These are phyloP conservation scores for Chaetops frenatus DNA, from an alignment of 2,113 vertebrate species.

Conservation along the genomic window DNA sequence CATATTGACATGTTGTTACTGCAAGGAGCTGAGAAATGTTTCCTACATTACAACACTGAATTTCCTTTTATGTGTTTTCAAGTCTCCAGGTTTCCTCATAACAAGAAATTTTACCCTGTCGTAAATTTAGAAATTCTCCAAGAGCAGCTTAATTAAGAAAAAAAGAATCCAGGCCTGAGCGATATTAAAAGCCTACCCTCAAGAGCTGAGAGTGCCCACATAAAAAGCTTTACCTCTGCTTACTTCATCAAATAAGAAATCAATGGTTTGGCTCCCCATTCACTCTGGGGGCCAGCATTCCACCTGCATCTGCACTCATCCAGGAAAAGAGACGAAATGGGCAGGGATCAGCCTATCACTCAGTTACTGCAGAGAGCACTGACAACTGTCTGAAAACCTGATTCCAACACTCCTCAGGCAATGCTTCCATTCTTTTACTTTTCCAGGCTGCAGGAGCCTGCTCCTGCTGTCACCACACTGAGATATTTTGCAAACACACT, in stretches of 20 bases:
- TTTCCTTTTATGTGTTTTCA: neutral
- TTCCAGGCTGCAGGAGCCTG: neutral
- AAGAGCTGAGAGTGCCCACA: neutral
- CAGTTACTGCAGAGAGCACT: neutral
- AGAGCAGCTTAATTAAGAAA: neutral
- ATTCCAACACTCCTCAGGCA: neutral
- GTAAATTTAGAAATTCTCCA: neutral
- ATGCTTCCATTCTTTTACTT: neutral
- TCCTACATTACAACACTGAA: neutral
- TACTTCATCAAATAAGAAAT: neutral
- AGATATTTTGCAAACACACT: neutral
- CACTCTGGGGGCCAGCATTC: neutral
- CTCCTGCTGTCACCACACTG: neutral
- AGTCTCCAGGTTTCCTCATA: neutral
- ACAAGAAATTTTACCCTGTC: neutral
- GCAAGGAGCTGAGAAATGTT: neutral
- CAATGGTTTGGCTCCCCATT: neutral
- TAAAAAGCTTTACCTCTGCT: neutral
- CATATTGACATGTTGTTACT: conserved; percentile 53
- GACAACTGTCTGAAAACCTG: neutral
- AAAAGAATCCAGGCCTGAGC: neutral
- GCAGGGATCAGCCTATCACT: neutral
- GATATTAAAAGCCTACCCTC: neutral
- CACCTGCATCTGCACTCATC: neutral
- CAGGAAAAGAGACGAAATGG: neutral